Evolutionary conservation across 2,797 vertebrate genomes (phyloP).

Genomic region (Uromys caudimaculatus): DNA sequence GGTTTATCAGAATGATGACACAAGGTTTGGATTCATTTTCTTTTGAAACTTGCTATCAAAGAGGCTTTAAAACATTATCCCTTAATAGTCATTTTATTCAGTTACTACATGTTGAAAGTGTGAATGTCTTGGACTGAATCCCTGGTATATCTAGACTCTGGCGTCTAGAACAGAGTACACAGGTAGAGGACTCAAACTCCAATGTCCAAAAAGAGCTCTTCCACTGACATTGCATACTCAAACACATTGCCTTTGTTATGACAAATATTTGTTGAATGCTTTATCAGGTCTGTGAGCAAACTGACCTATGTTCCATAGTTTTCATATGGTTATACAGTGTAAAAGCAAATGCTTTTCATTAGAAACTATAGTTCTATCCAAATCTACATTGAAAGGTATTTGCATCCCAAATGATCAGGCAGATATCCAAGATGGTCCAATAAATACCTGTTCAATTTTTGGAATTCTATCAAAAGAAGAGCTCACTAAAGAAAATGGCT

Average conservation of each 20-base stretch:
- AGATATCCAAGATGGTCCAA: conserved; percentile 65
- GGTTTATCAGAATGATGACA: conserved; percentile 18
- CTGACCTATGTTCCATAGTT: background rate
- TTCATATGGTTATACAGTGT: conserved; percentile 1
- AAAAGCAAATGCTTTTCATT: conserved; percentile 64
- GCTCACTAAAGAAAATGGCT: conserved; percentile 59
- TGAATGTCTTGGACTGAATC: background rate
- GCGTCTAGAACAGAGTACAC: background rate
- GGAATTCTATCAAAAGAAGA: conserved; percentile 18
- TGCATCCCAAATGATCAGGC: conserved; percentile 69
- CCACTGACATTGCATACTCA: background rate
- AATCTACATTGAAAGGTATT: conserved; percentile 47
- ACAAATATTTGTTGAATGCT: conserved; percentile 43
- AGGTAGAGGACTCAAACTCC: background rate
- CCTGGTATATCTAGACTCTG: background rate
- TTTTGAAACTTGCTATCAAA: conserved; percentile 18
- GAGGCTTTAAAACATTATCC: background rate
- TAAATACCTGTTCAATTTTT: conserved; percentile 48
- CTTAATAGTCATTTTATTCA: background rate
- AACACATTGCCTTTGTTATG: conserved; percentile 1
- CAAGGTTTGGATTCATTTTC: background rate
- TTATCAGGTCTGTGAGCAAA: conserved; percentile 7
- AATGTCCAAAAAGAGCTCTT: background rate
- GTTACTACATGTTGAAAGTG: background rate
- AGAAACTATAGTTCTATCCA: conserved; percentile 64